Evolutionary conservation across 2,113 vertebrate genomes (phyloP).

Genomic region (Triplophysa siluroides): DNA sequence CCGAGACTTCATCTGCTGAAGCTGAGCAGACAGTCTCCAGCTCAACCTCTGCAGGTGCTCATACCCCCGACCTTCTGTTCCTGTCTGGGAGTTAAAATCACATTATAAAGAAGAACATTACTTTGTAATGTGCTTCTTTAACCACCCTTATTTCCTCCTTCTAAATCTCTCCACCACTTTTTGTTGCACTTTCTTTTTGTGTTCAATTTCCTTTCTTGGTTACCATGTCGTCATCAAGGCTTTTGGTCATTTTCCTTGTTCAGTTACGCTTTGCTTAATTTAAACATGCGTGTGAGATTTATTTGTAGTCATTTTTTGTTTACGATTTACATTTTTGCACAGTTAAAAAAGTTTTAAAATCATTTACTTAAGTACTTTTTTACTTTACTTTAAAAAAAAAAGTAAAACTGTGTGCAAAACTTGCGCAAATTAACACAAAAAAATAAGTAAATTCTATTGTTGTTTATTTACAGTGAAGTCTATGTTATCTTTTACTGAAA

Average conservation of each 20-base stretch:
- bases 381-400: too few relatives aligned
- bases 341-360: too few relatives aligned
- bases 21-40: conserved; percentile 21
- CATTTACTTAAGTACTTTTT: too few relatives aligned
- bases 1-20: conserved; percentile 14
- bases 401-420: too few relatives aligned
- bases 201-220: neutral
- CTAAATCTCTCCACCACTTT: neutral
- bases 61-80: conserved; percentile 1
- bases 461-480: neutral
- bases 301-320: neutral
- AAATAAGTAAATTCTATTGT: too few relatives aligned
- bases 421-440: too few relatives aligned
- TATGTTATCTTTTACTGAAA: neutral
- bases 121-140: neutral
- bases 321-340: neutral
- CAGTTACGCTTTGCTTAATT: neutral
- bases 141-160: neutral
- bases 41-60: conserved; percentile 50
- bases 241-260: neutral
- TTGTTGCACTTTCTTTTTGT: neutral
- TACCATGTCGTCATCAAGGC: neutral
- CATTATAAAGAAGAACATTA: too few relatives aligned
- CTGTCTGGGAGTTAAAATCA: neutral
- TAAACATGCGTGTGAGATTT: neutral